Evolutionary conservation across 2,113 vertebrate genomes (phyloP).

Genomic region (Gavialis gangeticus): DNA sequence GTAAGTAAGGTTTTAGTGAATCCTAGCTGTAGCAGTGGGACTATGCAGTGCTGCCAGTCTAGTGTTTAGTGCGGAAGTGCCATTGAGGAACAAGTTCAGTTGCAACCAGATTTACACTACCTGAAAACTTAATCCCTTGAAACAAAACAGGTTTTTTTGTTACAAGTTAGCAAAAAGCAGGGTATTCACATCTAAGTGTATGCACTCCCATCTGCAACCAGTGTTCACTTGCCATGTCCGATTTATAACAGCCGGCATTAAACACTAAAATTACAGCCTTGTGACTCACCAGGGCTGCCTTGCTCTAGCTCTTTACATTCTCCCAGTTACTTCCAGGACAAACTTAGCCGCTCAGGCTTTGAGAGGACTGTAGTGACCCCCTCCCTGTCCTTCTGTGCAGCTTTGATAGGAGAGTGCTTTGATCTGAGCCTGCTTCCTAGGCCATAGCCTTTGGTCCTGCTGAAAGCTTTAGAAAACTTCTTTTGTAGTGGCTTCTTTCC

Average conservation of each 20-base stretch:
- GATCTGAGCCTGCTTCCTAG: constrained; percentile 37
- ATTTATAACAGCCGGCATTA: accelerated
- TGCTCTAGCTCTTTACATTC: not conserved
- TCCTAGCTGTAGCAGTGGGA: accelerated
- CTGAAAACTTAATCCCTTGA: not conserved
- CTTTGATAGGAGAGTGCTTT: constrained; percentile 18
- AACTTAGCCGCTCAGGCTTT: not conserved
- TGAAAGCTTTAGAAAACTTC: constrained; percentile 59
- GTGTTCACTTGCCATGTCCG: not conserved
- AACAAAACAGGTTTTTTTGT: too few relatives aligned
- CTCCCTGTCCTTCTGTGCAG: not conserved
- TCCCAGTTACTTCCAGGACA: not conserved
- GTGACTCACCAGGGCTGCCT: not conserved
- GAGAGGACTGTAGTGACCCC: not conserved
- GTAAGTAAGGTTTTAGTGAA: not conserved
- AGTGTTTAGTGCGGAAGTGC: not conserved
- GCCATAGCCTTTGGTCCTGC: not conserved
- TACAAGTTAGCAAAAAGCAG: not conserved
- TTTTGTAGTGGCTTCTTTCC: constrained; percentile 54
- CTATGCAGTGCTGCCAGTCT: not conserved
- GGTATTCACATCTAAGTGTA: not conserved
- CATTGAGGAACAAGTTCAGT: not conserved
- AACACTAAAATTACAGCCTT: not conserved
- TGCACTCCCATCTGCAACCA: not conserved
- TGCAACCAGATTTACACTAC: not conserved